Evolutionary conservation across 2,113 vertebrate genomes (phyloP), one percentile per base, ranked within the genome.

Genomic region (Camelus bactrianus): DNA sequence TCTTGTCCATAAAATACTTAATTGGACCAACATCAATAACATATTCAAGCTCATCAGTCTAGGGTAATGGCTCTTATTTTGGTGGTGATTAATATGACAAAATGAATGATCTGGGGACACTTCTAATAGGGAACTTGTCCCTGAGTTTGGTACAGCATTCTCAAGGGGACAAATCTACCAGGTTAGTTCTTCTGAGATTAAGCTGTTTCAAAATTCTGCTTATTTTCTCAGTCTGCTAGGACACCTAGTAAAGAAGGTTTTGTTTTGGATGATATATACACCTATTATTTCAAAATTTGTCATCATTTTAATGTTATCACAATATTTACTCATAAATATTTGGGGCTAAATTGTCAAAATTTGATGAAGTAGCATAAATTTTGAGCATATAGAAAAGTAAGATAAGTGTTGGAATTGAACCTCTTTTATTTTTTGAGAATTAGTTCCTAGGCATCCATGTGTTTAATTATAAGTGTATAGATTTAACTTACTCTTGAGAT

Each of bases 391-490:
- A 46, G 15, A 30, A 85, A 62, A 93, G 12, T n/a, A 95, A 96
- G 81, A 20, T 84, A 46, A 50, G 12, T 92, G 35, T 72, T 94
- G 10, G 20, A 58, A 89, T 60, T 86, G 9, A 83, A 82, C 8
- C 16, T 6, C 1, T 72, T 96, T 80, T 67, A 62, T 85, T 89
- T 80, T 80, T 93, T 85, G 38, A 86, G 32, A 97, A 62, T 94
- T 52, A 83, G 42, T 83, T 89, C 10, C 15, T 87, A 35, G 30
- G 42, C 24, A 91, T 79, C 11, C 15, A 1, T 42, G 52, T 92
- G 22, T 84, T 97, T 95, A 90, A 95, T 96, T 94, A 95, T 92
- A 92, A 84, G 88, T 95, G 38, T 35, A 87, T 84, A 77, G 8
- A 81, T 72, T 97, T 84, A 88, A 87, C 5, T 26, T 85, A 70